Evolutionary conservation across 2,113 vertebrate species (phyloP).

Genomic region (Dissostichus mawsoni): DNA sequence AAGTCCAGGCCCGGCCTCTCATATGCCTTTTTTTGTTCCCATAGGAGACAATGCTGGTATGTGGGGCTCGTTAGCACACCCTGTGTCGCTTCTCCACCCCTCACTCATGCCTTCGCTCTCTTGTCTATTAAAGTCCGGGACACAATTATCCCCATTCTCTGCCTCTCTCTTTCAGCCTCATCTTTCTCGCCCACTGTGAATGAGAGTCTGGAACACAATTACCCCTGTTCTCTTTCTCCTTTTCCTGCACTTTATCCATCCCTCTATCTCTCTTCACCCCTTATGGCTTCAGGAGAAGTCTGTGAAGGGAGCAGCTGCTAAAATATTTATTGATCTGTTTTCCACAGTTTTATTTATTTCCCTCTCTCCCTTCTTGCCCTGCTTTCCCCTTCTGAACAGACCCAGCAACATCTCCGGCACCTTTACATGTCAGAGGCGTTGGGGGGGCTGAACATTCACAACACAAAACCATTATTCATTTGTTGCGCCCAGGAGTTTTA

Average conservation of each 20-base stretch:
- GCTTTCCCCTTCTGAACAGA: conserved; percentile 33
- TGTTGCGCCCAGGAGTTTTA: conserved; percentile 68
- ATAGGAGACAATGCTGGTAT: conserved; percentile 71
- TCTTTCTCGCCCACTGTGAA: conserved; percentile 59
- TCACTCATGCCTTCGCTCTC: conserved; percentile 64
- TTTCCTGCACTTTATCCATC: conserved; percentile 52
- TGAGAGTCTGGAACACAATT: conserved; percentile 76
- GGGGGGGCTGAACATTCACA: conserved; percentile 62
- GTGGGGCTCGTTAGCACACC: conserved; percentile 75
- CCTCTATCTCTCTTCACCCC: conserved; percentile 50
- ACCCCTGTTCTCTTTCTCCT: conserved; percentile 57
- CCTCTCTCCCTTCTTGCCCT: conserved; percentile 49
- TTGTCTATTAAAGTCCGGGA: conserved; percentile 73
- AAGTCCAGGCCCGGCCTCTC: conserved; percentile 55
- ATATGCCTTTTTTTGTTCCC: conserved; percentile 50
- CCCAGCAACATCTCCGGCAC: conserved; percentile 64
- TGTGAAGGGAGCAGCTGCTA: conserved; percentile 80
- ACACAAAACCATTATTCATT: conserved; percentile 72
- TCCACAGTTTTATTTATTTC: conserved; percentile 80
- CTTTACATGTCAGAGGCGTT: conserved; percentile 55
- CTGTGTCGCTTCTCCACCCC: conserved; percentile 63
- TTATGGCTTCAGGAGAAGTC: conserved; percentile 74
- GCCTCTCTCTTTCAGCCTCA: conserved; percentile 61
- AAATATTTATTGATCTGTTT: conserved; percentile 89
- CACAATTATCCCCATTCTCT: conserved; percentile 71